Evolutionary conservation across 2,113 vertebrate species (phyloP).

Genomic region (Microtus montanus): DNA sequence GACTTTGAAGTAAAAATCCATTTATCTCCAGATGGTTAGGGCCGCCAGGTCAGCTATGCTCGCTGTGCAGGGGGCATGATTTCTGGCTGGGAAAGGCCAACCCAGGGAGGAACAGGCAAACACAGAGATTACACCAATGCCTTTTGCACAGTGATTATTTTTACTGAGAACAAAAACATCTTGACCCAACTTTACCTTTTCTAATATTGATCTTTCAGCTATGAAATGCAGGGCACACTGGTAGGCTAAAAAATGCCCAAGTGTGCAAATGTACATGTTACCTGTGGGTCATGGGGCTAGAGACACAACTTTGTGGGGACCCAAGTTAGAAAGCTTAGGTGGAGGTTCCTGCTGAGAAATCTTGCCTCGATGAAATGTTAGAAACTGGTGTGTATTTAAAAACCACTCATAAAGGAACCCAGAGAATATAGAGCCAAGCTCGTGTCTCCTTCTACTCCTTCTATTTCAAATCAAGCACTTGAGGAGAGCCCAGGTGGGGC

Average conservation of each 20-base stretch:
- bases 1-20: conserved; percentile 55
- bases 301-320: neutral
- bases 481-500: neutral
- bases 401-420: neutral
- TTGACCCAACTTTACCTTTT: neutral
- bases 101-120: conserved; percentile 56
- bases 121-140: conserved; percentile 62
- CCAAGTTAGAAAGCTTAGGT: no score
- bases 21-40: neutral
- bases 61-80: neutral
- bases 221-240: neutral
- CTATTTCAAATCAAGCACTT: neutral
- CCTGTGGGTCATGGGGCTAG: no score
- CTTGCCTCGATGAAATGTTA: fast-evolving
- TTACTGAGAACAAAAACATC: conserved; percentile 55
- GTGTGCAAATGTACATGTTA: neutral
- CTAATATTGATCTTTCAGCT: neutral
- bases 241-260: neutral
- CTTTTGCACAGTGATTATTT: conserved; percentile 54
- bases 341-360: neutral
- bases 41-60: neutral
- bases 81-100: conserved; percentile 41
- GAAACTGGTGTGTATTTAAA: neutral
- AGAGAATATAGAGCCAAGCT: neutral
- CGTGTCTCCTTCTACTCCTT: neutral